Evolutionary conservation across 2,113 vertebrate species (phyloP), one percentile per base, ranked within the genome.

Genomic region (Sceloporus undulatus): DNA sequence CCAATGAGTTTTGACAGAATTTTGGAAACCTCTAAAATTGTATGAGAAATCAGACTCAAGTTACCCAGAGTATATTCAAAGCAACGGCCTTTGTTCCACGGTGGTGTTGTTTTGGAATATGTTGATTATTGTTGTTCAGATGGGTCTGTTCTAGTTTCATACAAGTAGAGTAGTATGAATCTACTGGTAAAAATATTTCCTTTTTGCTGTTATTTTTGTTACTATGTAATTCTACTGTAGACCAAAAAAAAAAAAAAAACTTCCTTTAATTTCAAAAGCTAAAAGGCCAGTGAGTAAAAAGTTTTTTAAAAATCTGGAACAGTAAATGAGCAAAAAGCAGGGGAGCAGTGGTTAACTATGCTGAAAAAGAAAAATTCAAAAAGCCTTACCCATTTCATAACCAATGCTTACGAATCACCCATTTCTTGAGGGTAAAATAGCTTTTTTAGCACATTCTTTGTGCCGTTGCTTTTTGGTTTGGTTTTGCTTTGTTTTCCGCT

Each of bases 141-240:
- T 92, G 90, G 96, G 86, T 92, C 90, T 86, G 77, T 94, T 96
- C 86, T 94, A 94, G 95, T 93, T 93, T 93, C 90, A 92, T 13
- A 92, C 93, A 95, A 95, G 90, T 96, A 96, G 96, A 94, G 92
- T 94, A 94, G 96, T 93, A 94, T 95, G 94, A 92, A 94, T 82
- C 92, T 96, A 92, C 93, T 96, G 89, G 93, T 96, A 94, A 95
- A 34, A 90, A 92, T 90, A 92, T 88, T 91, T 86, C 90, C 84
- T 88, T 66, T 93, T 91, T 96, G 96, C 96, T 96, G 93, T 94
- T 96, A 89, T 91, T 95, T 92, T 95, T 96, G 80, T 94, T 95
- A 94, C 96, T 91, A 96, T 95, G 95, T 97, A 96, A 96, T 96
- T 97, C 96, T 97, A 97, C 97, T 97, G 95, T 97, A 97, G 97